These are phyloP conservation scores for Helicoverpa armigera DNA, from an alignment of 1,140 invertebrate genomes.

Conservation along the genomic window DNA sequence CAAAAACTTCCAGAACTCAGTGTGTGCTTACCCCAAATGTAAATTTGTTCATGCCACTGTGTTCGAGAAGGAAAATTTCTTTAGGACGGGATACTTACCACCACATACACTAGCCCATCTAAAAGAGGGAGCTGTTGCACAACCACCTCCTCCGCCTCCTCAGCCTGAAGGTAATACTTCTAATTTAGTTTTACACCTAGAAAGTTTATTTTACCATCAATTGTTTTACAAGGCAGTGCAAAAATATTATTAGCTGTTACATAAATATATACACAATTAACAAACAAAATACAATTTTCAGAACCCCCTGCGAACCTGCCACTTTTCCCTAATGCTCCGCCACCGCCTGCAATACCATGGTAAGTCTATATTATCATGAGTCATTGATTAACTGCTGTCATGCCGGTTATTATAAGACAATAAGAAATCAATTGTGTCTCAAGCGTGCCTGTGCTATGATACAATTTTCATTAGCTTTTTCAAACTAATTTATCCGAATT, in stretches of 20 bases:
- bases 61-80: constrained; percentile 74
- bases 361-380: neutral
- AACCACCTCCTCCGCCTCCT: constrained; percentile 52
- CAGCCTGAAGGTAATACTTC: constrained; percentile 52
- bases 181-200: neutral
- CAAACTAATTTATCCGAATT: too few relatives aligned
- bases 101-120: constrained; percentile 62
- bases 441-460: too few relatives aligned
- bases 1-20: constrained; percentile 69
- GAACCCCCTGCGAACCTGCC: neutral
- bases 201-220: too few relatives aligned
- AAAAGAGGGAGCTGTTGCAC: constrained; percentile 50
- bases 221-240: too few relatives aligned
- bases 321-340: neutral
- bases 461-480: too few relatives aligned
- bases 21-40: constrained; percentile 64
- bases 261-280: too few relatives aligned
- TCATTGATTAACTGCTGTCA: neutral
- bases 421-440: too few relatives aligned
- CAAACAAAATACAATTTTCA: neutral
- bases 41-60: constrained; percentile 74
- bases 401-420: too few relatives aligned
- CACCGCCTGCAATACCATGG: neutral
- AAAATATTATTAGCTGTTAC: too few relatives aligned
- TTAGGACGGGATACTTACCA: constrained; percentile 67